These are phyloP conservation scores for Apteryx owenii DNA, from an alignment of 2,113 vertebrate species.

Conservation along the genomic window DNA sequence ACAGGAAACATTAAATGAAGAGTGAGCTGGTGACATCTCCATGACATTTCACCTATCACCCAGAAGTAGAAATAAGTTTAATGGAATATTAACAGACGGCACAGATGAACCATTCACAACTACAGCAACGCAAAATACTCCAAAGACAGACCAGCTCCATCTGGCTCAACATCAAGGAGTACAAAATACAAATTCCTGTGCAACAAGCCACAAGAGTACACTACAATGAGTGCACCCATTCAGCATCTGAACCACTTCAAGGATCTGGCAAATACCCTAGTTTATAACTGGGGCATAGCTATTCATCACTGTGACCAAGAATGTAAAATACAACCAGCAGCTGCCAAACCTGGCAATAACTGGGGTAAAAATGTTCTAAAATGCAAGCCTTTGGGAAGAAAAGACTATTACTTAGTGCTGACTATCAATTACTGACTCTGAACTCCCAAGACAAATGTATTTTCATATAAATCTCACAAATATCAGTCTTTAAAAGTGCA, in stretches of 20 bases:
- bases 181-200: background rate
- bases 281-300: background rate
- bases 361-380: background rate
- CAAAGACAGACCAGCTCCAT: background rate
- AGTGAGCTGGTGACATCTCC: background rate
- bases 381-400: background rate
- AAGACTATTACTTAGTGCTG: background rate
- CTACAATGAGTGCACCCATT: background rate
- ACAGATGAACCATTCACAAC: background rate
- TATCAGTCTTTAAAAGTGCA: background rate
- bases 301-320: background rate
- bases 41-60: background rate
- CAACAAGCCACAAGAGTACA: background rate
- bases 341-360: background rate
- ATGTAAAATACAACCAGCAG: rapidly evolving
- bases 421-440: background rate
- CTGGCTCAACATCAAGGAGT: background rate
- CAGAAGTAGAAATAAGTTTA: background rate
- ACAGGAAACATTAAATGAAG: background rate
- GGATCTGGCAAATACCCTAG: background rate
- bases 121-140: background rate
- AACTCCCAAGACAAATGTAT: background rate
- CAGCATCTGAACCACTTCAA: background rate
- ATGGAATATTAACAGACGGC: background rate
- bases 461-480: background rate